phyloP scores from a whole-genome alignment of 2,888 invertebrate genomes.

The Nemapogon koenigi region DNA sequence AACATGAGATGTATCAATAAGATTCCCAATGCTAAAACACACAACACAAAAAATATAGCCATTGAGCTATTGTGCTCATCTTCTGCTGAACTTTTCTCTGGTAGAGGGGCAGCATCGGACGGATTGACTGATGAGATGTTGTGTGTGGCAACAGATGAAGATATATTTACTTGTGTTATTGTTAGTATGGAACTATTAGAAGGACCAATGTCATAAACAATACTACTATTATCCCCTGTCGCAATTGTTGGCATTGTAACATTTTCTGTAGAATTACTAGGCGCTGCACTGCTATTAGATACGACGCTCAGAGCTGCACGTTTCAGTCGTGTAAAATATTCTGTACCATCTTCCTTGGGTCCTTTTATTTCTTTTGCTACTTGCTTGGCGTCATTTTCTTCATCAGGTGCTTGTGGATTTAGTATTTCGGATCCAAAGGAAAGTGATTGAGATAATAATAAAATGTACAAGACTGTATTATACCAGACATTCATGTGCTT shows the following conservation, averaged over 20 bases:
- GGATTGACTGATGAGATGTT: slow-evolving; percentile 61
- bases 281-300: slow-evolving; percentile 8
- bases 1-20: slow-evolving; percentile 93
- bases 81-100: slow-evolving; percentile 90
- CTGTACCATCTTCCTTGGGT: no score
- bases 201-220: slow-evolving; percentile 38
- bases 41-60: slow-evolving; percentile 97
- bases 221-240: slow-evolving; percentile 22
- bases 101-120: slow-evolving; percentile 80
- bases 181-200: slow-evolving; percentile 36
- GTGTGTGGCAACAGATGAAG: slow-evolving; percentile 25
- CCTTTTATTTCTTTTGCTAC: no score
- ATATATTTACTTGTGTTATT: slow-evolving; percentile 36
- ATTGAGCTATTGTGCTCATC: slow-evolving; percentile 96
- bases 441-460: no score
- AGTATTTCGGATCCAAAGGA: no score
- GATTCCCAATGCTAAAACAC: slow-evolving; percentile 93
- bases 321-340: not conserved
- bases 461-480: no score
- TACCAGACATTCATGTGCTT: no score
- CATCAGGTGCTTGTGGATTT: no score
- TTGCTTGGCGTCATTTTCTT: no score
- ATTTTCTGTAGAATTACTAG: slow-evolving; percentile 5
- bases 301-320: slow-evolving; percentile 6
- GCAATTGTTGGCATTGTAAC: slow-evolving; percentile 1